Conservation (phyloP, 2,888 invertebrate genomes). For the Lasioglossum lativentre region DNA sequence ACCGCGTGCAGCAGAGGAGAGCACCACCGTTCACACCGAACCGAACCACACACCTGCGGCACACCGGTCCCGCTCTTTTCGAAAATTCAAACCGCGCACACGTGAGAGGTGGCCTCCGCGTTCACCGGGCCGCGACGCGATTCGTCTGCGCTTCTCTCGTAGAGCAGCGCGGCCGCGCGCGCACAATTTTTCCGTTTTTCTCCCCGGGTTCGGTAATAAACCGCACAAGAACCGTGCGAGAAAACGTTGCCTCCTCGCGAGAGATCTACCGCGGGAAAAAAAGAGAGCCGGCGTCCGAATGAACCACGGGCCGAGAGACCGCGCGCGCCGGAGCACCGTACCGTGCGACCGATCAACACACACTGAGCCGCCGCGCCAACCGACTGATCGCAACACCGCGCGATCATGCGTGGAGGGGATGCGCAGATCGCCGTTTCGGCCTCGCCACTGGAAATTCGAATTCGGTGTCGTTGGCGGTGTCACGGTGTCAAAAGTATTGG, state of each 20-base stretch:
- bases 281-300: constrained; percentile 31
- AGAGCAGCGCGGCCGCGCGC: constrained; percentile 36
- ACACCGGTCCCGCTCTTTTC: constrained; percentile 46
- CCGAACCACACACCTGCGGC: constrained; percentile 43
- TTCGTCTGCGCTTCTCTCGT: constrained; percentile 46
- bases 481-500: no score
- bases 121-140: constrained; percentile 57
- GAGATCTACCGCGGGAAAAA: not conserved
- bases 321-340: constrained; percentile 18
- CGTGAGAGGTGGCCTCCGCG: constrained; percentile 47
- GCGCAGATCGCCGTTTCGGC: constrained; percentile 13
- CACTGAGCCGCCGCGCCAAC: constrained; percentile 54
- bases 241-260: constrained; percentile 20
- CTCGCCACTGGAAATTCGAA: constrained; percentile 13
- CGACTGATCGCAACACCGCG: constrained; percentile 35
- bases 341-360: constrained; percentile 46
- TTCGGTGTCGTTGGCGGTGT: not conserved
- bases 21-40: constrained; percentile 52
- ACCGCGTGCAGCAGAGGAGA: constrained; percentile 34
- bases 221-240: constrained; percentile 48
- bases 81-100: constrained; percentile 66
- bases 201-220: no score
- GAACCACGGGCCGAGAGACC: constrained; percentile 27
- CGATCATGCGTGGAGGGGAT: constrained; percentile 24
- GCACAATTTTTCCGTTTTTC: constrained; percentile 64